Percentiles rank a stretch among this genome's conserved stretches.
Evolutionary conservation across 2,888 invertebrate species (phyloP).

Genomic region (Eupithecia tripunctaria): DNA sequence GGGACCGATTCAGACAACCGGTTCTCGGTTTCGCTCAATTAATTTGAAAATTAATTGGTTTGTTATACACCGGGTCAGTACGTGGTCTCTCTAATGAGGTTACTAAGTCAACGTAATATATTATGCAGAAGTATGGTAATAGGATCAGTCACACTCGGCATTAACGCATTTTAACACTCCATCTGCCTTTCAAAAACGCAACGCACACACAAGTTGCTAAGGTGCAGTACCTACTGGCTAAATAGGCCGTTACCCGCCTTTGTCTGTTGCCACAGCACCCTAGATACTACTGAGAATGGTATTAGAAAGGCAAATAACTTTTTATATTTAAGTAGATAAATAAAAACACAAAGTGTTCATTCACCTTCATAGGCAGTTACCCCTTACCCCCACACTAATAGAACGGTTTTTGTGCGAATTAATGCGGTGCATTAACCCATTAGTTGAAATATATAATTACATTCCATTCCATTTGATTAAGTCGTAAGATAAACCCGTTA

Average conservation of each 20-base stretch:
- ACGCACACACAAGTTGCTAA: slow-evolving; percentile 17
- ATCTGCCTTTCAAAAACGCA: slow-evolving; percentile 16
- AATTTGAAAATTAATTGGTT: slow-evolving; percentile 77
- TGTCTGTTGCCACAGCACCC: slow-evolving; percentile 53
- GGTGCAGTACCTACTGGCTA: slow-evolving; percentile 30
- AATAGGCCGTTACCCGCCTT: slow-evolving; percentile 47
- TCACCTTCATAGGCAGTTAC: background rate
- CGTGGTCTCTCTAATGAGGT: slow-evolving; percentile 62
- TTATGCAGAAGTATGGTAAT: slow-evolving; percentile 60
- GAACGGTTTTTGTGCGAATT: background rate
- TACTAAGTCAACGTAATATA: slow-evolving; percentile 55
- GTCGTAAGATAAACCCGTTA: background rate
- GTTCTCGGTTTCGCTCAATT: slow-evolving; percentile 73
- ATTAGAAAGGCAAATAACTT: slow-evolving; percentile 71
- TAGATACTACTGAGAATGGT: slow-evolving; percentile 55
- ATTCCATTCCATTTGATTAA: background rate
- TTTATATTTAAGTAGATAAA: slow-evolving; percentile 25
- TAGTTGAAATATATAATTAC: background rate
- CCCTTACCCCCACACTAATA: background rate
- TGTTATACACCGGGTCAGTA: slow-evolving; percentile 64
- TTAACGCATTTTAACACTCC: slow-evolving; percentile 7
- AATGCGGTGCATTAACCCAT: slow-evolving; percentile 13
- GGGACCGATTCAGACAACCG: slow-evolving; percentile 69
- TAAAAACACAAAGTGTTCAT: background rate
- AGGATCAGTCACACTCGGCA: slow-evolving; percentile 3